Base-by-base conservation (phyloP, 2,888 invertebrate genomes). In the Ischnus inquisitorius region DNA sequence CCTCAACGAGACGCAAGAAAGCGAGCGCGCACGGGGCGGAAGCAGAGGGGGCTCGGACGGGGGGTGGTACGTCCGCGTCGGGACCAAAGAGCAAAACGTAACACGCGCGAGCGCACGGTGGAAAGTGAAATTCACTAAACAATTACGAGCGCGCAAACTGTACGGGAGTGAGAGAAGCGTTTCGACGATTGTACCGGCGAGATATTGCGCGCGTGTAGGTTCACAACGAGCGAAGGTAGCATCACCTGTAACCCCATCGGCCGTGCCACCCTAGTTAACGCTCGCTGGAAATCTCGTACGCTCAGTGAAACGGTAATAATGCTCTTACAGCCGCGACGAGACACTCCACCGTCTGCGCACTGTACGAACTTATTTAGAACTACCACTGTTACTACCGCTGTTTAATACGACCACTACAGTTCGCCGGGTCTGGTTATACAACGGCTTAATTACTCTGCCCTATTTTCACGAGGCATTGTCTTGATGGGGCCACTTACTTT, bases 361-460 rank as follows among this genome's bases (percentile, higher is more conserved):
- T 62, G 41, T 69, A 46, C 25, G 19, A 10, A 10, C 14, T 16
- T 1, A 8, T 16, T 39, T n/a, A 16, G 8, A 64, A 39, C 62
- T 1, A 64, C 87, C 86, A 87, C 86, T 68, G 87, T 88, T 25
- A 4, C 12, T 67, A 34, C 67, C n/a, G 39, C 69, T 14, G 39
- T 6, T n/a, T 43, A 87, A 88, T 87, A 60, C 87, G 22, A 43
- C 69, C 14, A 39, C 51, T 28, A 43, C 54, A 51, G 68, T 51
- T 48, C 60, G 46, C 76, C 82, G 89, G 89, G 88, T 89, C 88
- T 88, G 86, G 88, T 92, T 92, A 93, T 93, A 93, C 92, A 92
- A 93, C 90, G 88, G 87, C 90, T 93, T 92, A 92, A 92, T 92
- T 92, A 92, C 92, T 91, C 89, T 93, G 93, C 88, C 93, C 92